Evolutionary conservation across 2,888 invertebrate species (phyloP), one percentile per base, ranked within the genome.

Genomic region (Argyra leucocephala): DNA sequence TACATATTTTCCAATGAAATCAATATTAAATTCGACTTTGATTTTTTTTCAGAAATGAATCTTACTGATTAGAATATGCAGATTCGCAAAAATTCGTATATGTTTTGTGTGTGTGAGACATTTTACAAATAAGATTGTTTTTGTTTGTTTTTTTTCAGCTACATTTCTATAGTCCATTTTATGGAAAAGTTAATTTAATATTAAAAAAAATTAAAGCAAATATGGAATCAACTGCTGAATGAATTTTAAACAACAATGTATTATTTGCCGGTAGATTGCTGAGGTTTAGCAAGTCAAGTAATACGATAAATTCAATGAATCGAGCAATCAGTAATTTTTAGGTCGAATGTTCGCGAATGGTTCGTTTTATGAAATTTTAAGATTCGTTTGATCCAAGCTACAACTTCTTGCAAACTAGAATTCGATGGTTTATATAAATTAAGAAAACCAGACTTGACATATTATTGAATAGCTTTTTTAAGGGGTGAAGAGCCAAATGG

Each of bases 381-480:
- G 72, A 99, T 99, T 65, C 93, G 84, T 80, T 99, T 99, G 66
- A 99, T 91, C 99, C 99, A 99, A 0, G 99, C 95, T 0, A 99
- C 99, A 6, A 98, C 96, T 82, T 99, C 99, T 80, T 99, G 99
- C 1, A 97, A 97, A 69, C 97, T 98, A 0, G 99, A 99, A 81
- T 99, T 99, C 61, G 96, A 90, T 0, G 99, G 99, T 80, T 99
- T 99, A 78, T 99, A 99, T 57, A 99, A 84, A 81, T 99, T 99
- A 64, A 99, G 95, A 76, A 88, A 96, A 5, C 99, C 99, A 57
- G 90, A 85, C 73, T 89, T 91, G 18, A 99, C 82, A 76, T 99
- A 97, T 70, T 99, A 96, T 12, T 82, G 82, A 67, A 96, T 87
- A 63, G 86, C 84, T 64, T 99, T 86, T 79, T 93, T 89, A 9